phyloP scores from a whole-genome alignment of 2,797 vertebrate species.

The Decapterus maruadsi region DNA sequence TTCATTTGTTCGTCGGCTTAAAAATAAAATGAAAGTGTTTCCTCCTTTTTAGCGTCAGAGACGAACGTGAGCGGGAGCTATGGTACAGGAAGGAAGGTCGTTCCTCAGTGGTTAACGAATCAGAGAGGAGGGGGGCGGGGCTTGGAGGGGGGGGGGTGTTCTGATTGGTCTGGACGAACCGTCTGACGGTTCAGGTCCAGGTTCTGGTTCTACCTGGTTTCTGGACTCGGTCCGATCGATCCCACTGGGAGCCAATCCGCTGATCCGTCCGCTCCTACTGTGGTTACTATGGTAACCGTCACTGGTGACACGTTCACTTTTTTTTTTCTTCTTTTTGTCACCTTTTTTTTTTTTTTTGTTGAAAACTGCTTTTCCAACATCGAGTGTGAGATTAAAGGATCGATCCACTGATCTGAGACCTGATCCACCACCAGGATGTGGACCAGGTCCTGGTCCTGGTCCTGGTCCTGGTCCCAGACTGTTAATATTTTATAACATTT shows the following conservation, averaged over 20 bases:
- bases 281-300: no score
- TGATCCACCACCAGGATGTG: no score
- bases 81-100: slow-evolving; percentile 56
- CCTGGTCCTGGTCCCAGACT: no score
- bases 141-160: neutral
- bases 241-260: slow-evolving; percentile 45
- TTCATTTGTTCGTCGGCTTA: slow-evolving; percentile 29
- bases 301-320: no score
- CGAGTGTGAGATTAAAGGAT: no score
- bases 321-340: no score
- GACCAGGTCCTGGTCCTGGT: no score
- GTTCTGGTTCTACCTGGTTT: slow-evolving; percentile 46
- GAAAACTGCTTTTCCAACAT: no score
- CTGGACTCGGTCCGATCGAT: slow-evolving; percentile 32
- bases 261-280: slow-evolving; percentile 4
- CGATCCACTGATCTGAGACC: no score
- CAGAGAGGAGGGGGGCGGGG: no score
- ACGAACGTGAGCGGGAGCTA: slow-evolving; percentile 53
- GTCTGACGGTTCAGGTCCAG: slow-evolving; percentile 38
- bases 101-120: slow-evolving; percentile 8
- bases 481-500: no score
- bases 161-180: slow-evolving; percentile 37
- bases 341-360: no score
- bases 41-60: slow-evolving; percentile 46
- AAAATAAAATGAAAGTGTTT: slow-evolving; percentile 47